phyloP scores from a whole-genome alignment of 35 echinoderm and acorn worm genomes.

The Ophiothrix spiculata region DNA sequence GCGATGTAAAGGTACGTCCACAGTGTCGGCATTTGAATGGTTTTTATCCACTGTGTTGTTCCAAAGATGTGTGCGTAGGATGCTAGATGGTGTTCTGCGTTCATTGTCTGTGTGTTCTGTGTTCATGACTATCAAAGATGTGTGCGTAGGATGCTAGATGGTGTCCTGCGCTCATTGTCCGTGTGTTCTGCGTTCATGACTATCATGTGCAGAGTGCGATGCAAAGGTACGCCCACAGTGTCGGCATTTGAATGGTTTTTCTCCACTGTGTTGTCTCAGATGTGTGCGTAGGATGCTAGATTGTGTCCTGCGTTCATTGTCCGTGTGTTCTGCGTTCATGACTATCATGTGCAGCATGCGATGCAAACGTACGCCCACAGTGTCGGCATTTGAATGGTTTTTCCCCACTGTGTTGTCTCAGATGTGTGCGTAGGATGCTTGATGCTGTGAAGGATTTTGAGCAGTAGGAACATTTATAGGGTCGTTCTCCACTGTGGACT shows the following conservation, averaged over 20 bases:
- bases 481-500: conserved; percentile 84
- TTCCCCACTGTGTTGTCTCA: conserved; percentile 85
- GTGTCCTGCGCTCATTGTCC: too few relatives aligned
- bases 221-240: too few relatives aligned
- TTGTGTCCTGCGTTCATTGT: conserved; percentile 55
- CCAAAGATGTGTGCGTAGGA: conserved; percentile 86
- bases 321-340: conserved; percentile 81
- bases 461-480: conserved; percentile 91
- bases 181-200: too few relatives aligned
- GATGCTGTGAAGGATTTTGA: conserved; percentile 90
- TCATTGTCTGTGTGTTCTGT: conserved; percentile 66
- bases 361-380: conserved; percentile 85
- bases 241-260: too few relatives aligned
- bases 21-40: too few relatives aligned
- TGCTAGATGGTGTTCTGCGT: conserved; percentile 77
- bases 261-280: too few relatives aligned
- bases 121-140: too few relatives aligned
- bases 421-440: conserved; percentile 84
- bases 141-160: too few relatives aligned
- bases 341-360: conserved; percentile 91
- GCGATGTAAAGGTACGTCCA: too few relatives aligned
- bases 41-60: too few relatives aligned
- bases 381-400: conserved; percentile 86
- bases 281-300: conserved; percentile 88
- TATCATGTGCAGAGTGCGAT: too few relatives aligned